Evolutionary conservation across 2,113 vertebrate genomes (phyloP), one percentile per base, ranked within the genome.

Genomic region (Setophaga coronata): DNA sequence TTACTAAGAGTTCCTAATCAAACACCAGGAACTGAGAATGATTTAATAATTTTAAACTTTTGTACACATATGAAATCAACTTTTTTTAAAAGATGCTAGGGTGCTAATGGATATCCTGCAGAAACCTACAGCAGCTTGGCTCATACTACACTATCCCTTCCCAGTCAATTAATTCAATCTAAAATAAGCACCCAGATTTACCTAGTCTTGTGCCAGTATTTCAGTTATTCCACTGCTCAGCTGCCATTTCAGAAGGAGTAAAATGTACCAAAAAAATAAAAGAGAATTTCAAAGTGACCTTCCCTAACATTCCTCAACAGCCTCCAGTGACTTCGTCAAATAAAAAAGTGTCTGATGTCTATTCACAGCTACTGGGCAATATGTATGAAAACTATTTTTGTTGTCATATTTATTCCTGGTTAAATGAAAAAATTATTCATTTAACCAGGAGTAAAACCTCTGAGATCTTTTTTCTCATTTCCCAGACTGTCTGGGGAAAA

Each of bases 391-490:
- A 95, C 93, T 78, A 92, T 94, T 96, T 96, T 95, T 93, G 90
- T 96, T 96, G 78, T 94, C 94, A 34, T 95, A 84, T 97, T 97
- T 97, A 95, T 96, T 98, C 93, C 70, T 94, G 88, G 89, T 95
- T 97, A 98, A 97, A 97, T 97, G 97, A 97, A 97, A 95, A 97
- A 96, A 97, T 78, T 97, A 97, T 95, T 96, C 91, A 96, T 97
- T 96, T 98, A 96, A 95, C 96, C 96, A 97, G 95, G 91, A 98
- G 90, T 97, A 96, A 98, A 98, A 97, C 96, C 96, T 97, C 72
- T 89, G 97, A 98, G 97, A 97, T 88, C 96, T 97, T 97, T 96
- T 95, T 96, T 91, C 97, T 96, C 89, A 74, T 97, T 98, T 98
- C 87, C 90, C 77, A 94, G 92, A 71, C 78, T 96, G 96, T 97